phyloP scores from a whole-genome alignment of 37 sponge, comb jelly and placozoan genomes.

The Crambe crambe region DNA sequence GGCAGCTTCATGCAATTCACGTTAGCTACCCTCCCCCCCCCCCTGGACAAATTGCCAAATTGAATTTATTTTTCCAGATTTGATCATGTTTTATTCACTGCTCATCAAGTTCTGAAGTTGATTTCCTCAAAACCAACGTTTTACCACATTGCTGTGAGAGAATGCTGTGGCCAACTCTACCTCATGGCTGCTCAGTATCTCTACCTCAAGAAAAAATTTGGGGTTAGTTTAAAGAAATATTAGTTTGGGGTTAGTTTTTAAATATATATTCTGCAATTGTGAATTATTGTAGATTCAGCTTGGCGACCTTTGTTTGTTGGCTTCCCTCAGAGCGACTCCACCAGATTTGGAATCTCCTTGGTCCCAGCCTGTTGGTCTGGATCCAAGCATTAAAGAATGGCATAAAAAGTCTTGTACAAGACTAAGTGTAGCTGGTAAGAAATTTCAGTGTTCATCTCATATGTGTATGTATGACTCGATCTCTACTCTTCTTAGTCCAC shows the following conservation, averaged over 20 bases:
- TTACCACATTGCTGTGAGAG: constrained; percentile 26
- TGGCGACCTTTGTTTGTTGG: constrained; percentile 51
- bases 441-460: background rate
- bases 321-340: constrained; percentile 43
- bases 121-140: background rate
- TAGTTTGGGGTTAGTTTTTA: background rate
- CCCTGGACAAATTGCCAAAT: too few species aligned
- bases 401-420: constrained; percentile 35
- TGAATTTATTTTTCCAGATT: constrained; percentile 36
- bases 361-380: background rate
- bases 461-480: too few species aligned
- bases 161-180: constrained; percentile 57
- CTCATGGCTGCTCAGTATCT: constrained; percentile 26
- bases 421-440: constrained; percentile 29
- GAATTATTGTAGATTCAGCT: constrained; percentile 35
- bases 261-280: background rate
- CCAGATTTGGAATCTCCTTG: background rate
- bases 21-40: too few species aligned
- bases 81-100: constrained; percentile 22
- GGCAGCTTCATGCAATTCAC: too few species aligned
- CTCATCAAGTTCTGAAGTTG: background rate
- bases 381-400: constrained; percentile 1
- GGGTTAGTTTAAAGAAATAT: constrained; percentile 33
- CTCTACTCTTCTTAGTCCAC: background rate
- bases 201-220: constrained; percentile 18